Base-by-base conservation (phyloP, 35 echinoderm and acorn worm genomes). In the Lytechinus pictus region DNA sequence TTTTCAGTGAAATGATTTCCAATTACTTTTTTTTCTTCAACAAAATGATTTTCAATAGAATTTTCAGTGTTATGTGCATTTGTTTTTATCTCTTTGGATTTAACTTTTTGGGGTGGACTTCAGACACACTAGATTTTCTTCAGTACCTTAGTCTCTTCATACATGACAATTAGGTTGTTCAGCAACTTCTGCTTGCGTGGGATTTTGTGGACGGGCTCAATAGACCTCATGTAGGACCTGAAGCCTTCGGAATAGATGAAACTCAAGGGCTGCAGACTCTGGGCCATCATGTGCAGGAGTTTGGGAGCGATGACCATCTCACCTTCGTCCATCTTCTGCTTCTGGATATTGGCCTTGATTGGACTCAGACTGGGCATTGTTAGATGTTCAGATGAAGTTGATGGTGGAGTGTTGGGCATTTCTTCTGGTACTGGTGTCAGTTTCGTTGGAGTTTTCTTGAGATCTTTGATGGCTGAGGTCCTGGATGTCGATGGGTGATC, bases 251-350 rank as follows among this genome's bases (percentile, higher is more conserved):
- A 54, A 27, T 12, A 4, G n/a, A 93, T 44, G 27, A 93, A 93
- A 27, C 92, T 93, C 52, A 93, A 10, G 8, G 92, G 92, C 53
- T 93, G 92, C 3, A 93, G 92, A 27, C 92, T 93, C 92, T 93
- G 92, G 27, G 28, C n/a, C n/a, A 93, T 24, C 54, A 93, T 12
- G 27, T 93, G 92, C 4, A 93, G 27, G 10, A 90, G 88, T 29
- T 90, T 90, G 3, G 66, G 66, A 24, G 16, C 66, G 19, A 79
- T 79, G 66, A 79, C 66, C 66, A 79, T n/a, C 66, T 79, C 66
- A 79, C 66, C 66, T 24, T 79, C 66, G 21, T 79, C 66, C 66
- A 79, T 79, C 66, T 79, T 79, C 66, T 79, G 66, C 66, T 79
- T 79, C 7, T 24, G 66, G 4, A 79, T 79, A 7, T 24, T 79